Evolutionary conservation across 2,113 vertebrate genomes (phyloP).

Genomic region (Caloenas nicobarica): DNA sequence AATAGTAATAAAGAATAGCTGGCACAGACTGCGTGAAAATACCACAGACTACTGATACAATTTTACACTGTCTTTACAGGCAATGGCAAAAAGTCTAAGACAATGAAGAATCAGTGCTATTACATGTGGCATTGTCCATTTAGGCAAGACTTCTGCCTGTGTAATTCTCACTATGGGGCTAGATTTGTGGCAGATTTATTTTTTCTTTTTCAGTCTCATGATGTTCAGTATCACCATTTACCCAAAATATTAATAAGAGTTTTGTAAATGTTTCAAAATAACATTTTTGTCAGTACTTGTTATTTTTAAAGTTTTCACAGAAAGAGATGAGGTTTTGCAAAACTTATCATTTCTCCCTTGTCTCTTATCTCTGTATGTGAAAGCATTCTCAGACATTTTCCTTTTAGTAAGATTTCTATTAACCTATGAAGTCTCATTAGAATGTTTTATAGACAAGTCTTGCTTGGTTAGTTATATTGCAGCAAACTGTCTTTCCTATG

Average conservation of each 20-base stretch:
- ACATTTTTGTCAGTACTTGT: background rate
- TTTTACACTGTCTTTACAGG: background rate
- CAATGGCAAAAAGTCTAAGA: background rate
- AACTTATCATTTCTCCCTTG: background rate
- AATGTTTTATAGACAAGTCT: constrained; percentile 14
- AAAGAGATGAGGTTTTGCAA: background rate
- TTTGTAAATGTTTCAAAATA: background rate
- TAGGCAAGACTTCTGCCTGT: background rate
- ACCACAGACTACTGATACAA: background rate
- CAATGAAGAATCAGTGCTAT: background rate
- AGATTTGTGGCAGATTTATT: background rate
- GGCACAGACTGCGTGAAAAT: background rate
- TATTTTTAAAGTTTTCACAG: background rate
- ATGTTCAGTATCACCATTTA: background rate
- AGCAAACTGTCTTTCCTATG: background rate
- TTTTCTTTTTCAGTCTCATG: background rate
- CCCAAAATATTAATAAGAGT: background rate
- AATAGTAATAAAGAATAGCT: background rate
- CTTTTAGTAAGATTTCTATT: background rate
- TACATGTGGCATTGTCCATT: background rate
- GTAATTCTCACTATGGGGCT: background rate
- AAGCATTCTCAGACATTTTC: background rate
- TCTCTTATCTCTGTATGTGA: background rate
- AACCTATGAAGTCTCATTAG: background rate
- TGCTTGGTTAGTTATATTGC: constrained; percentile 31